Base-by-base conservation (phyloP, 1,140 invertebrate species). In the Paraescarpia echinospica region DNA sequence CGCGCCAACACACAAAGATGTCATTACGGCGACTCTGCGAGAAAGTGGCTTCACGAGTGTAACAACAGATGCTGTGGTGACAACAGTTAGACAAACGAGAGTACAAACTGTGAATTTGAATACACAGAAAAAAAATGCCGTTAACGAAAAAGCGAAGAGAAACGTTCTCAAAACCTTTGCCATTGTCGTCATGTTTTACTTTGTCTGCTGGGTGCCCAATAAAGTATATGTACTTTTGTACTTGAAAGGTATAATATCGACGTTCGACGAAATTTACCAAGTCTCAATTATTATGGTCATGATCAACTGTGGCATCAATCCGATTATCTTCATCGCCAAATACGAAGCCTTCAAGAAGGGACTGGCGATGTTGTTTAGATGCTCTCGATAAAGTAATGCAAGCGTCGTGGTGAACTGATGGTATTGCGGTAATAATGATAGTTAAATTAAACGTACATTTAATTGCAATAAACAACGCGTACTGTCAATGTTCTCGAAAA, bases 261-360 rank as follows among this genome's bases (percentile, higher is more conserved):
- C 48, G 5, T 33, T 33, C 35, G 77, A 35, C 48, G 35, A 33
- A 4, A 51, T 92, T 35, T 93, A 93, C 59, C 31, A 90, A 31
- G 89, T 92, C 92, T 90, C 89, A 31, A 91, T 93, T 35, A 22
- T 93, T 35, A 90, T 93, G 92, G 59, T 93, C 0, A 92, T 93
- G 41, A 31, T 90, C 18, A 93, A 93, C 92, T 93, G 93, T 51
- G 90, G 92, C 92, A 51, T 92, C 34, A 92, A 93, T 41, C 93
- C 93, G 5, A 41, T 93, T 77, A 92, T 93, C 34, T 93, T 90
- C 91, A 41, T 35, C 1, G 48, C 35, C 35, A 92, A 90, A 41
- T 92, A 92, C 77, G 51, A 93, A 41, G 89, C 90, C 34, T 92
- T 93, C 89, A 92, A 93, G 89, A 93, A 90, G 12, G 88, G 31